Conservation (phyloP, 2,888 invertebrate species). For the Caradrina kadenii region DNA sequence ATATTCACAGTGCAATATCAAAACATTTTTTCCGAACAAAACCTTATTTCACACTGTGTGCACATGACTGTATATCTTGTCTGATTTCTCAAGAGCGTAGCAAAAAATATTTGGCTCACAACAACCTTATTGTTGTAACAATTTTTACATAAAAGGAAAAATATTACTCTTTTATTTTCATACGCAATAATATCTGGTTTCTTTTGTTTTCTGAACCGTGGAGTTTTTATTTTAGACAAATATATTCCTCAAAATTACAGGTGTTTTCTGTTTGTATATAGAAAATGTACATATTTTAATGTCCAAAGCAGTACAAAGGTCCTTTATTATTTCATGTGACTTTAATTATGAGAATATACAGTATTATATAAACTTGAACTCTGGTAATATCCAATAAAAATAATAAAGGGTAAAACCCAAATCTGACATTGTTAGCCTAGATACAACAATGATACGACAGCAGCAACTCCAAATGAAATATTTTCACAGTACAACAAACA, state of each 20-base stretch:
- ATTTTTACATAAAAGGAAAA: conserved; percentile 56
- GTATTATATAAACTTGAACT: background rate
- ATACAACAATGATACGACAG: conserved; percentile 36
- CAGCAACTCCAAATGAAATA: conserved; percentile 50
- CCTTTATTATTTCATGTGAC: background rate
- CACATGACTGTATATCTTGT: conserved; percentile 82
- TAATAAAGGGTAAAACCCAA: conserved; percentile 10
- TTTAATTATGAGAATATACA: background rate
- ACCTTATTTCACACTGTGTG: conserved; percentile 87
- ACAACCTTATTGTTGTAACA: conserved; percentile 62
- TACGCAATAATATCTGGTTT: conserved; percentile 28
- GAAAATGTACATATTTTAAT: background rate
- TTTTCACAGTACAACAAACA: conserved; percentile 65
- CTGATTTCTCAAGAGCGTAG: conserved; percentile 81
- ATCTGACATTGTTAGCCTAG: conserved; percentile 31
- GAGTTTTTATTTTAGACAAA: conserved; percentile 2
- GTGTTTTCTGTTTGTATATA: background rate
- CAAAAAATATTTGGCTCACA: conserved; percentile 75
- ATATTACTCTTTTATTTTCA: conserved; percentile 54
- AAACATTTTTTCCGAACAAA: conserved; percentile 77
- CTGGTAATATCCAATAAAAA: background rate
- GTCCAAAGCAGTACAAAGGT: background rate
- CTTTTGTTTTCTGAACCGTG: conserved; percentile 13
- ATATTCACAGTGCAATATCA: conserved; percentile 71
- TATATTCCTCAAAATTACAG: background rate